Percentiles rank a stretch among this genome's conserved stretches.
phyloP scores from a whole-genome alignment of 2,888 invertebrate genomes.

The Imbricaverruca yamaguchii region DNA sequence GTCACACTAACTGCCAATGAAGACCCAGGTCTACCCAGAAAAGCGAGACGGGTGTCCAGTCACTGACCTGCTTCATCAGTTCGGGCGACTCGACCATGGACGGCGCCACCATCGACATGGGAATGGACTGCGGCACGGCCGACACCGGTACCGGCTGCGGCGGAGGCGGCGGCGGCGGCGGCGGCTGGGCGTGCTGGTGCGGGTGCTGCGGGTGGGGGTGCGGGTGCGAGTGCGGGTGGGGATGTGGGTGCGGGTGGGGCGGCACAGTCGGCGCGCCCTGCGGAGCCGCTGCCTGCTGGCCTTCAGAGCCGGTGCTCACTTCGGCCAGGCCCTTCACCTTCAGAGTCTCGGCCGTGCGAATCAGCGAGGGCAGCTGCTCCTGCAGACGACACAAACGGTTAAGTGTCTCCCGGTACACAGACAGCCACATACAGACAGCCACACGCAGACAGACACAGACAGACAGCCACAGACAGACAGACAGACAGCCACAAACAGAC shows the following conservation, averaged over 20 bases:
- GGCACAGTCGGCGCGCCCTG: conserved; percentile 21
- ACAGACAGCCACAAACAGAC: too few relatives aligned
- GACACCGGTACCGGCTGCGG: not conserved
- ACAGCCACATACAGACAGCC: not conserved
- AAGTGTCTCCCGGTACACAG: not conserved
- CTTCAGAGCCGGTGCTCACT: conserved; percentile 60
- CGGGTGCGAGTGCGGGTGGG: conserved; percentile 33
- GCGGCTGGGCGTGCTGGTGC: not conserved
- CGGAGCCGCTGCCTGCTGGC: conserved; percentile 37
- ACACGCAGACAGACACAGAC: not conserved
- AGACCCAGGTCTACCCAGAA: too few relatives aligned
- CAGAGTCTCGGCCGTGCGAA: conserved; percentile 86
- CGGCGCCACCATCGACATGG: conserved; percentile 2
- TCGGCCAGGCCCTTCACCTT: conserved; percentile 86
- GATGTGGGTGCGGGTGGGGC: conserved; percentile 29
- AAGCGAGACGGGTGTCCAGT: too few relatives aligned
- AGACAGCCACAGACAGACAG: not conserved
- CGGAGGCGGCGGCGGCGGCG: not conserved
- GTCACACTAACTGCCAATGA: too few relatives aligned
- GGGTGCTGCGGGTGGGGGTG: conserved; percentile 31
- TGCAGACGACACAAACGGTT: conserved; percentile 44
- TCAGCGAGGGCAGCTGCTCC: conserved; percentile 75
- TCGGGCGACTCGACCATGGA: not conserved
- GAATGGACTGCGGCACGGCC: not conserved
- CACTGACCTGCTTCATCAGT: conserved; percentile 3